These are phyloP conservation scores for Aleiodes alternator DNA, from an alignment of 2,888 invertebrate species.

Conservation along the genomic window DNA sequence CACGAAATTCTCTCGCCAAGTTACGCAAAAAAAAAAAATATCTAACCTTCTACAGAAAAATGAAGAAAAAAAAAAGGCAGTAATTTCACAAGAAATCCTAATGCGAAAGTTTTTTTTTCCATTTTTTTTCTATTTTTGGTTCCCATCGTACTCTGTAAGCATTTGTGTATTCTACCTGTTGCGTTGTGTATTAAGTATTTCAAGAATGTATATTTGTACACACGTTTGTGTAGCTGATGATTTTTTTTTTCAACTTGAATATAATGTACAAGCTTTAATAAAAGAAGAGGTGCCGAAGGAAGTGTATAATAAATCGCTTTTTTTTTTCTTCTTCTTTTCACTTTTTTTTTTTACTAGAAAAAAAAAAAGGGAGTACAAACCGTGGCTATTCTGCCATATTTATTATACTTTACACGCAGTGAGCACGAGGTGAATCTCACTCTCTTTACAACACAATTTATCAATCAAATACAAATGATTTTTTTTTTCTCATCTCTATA, in stretches of 20 bases:
- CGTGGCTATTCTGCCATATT: constrained; percentile 14
- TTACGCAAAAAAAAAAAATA: constrained; percentile 1
- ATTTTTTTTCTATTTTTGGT: not conserved
- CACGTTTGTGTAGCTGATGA: too few species aligned
- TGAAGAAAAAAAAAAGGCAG: constrained; percentile 13
- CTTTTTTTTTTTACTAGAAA: not conserved
- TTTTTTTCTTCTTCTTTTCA: not conserved
- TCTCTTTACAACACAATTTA: constrained; percentile 15
- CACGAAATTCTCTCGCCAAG: not conserved
- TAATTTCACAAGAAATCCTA: constrained; percentile 23
- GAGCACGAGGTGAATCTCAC: constrained; percentile 15
- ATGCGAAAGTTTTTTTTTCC: constrained; percentile 15
- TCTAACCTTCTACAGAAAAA: not conserved
- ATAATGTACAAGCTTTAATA: not conserved
- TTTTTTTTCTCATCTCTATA: not conserved
- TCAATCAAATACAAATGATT: constrained; percentile 16
- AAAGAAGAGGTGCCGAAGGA: constrained; percentile 7
- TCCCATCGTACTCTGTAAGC: constrained; percentile 7
- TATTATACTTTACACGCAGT: constrained; percentile 26
- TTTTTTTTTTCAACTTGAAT: constrained; percentile 22
- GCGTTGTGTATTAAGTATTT: not conserved
- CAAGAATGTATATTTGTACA: not conserved
- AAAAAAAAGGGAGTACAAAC: constrained; percentile 4
- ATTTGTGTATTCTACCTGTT: not conserved
- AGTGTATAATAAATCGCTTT: constrained; percentile 24